Base-by-base conservation (phyloP, 2,113 vertebrate species). In the Leptodactylus fuscus region DNA sequence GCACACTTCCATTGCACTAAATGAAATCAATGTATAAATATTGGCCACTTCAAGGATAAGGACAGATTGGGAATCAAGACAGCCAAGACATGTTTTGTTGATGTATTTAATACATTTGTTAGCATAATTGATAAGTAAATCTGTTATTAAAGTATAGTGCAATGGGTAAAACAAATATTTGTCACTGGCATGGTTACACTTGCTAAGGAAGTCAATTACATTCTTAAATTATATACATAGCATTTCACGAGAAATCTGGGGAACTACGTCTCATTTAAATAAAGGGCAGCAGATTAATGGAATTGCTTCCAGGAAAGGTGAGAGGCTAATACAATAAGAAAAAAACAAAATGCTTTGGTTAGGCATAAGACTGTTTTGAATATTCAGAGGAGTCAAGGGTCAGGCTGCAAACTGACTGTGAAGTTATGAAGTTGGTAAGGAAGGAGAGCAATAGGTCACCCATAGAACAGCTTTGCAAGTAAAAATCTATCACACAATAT, bases 281-380 rank as follows among this genome's bases (percentile, higher is more conserved):
- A 79, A 79, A 79, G 53, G 76, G 32, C 76, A 79, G 32, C 60
- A 79, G 51, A 79, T 79, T 79, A 79, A 60, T 79, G 34, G 76
- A 79, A 79, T 60, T 38, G 51, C 76, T 79, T 79, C 76, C 76
- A 79, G 76, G 12, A 79, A 79, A 79, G 76, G 76, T 79, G 76
- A 79, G 53, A 79, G 76, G 76, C 51, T 79, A 79, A 79, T 60
- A 79, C 34, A 79, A 79, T 79, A 79, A 79, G 76, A 79, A 79
- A 69, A 38, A 79, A 79, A 79, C 34, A 60, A 58, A 79, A 79
- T 79, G 76, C 51, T 53, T 58, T 20, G 76, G 76, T 38, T 79
- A 60, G 76, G 32, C 32, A 60, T 79, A 58, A 55, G 75, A n/a
- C 75, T 60, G 53, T 79, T 53, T 55, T 79, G 76, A 79, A 79